phyloP scores from a whole-genome alignment of 2,113 vertebrate genomes.

The Heterocephalus glaber region DNA sequence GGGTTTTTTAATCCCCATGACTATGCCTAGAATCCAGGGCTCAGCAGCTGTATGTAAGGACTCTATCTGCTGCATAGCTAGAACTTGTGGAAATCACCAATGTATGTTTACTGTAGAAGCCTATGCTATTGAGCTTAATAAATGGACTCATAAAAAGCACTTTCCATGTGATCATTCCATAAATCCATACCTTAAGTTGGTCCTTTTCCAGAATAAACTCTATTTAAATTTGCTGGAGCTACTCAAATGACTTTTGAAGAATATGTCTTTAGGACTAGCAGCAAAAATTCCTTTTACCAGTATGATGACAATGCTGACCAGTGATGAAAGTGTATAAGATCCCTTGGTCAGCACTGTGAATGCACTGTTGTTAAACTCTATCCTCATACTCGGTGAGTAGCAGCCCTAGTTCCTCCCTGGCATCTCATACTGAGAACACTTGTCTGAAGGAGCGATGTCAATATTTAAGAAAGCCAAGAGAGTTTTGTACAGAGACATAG shows the following conservation, averaged over 20 bases:
- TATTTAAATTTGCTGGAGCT: conserved; percentile 97
- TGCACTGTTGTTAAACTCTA: conserved; percentile 99
- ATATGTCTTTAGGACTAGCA: conserved; percentile 98
- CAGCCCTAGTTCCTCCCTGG: conserved; percentile 80
- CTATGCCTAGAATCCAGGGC: conserved; percentile 94
- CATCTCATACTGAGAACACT: conserved; percentile 78
- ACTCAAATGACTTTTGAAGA: conserved; percentile 99
- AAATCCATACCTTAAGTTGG: conserved; percentile 97
- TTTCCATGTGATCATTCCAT: conserved; percentile 97
- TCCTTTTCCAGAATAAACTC: conserved; percentile 94
- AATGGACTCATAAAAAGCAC: conserved; percentile 93
- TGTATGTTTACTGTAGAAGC: conserved; percentile 97
- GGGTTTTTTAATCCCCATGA: conserved; percentile 97
- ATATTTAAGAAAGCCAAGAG: conserved; percentile 85
- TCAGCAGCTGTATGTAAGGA: conserved; percentile 94
- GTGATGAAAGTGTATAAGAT: conserved; percentile 97
- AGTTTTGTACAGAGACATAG: conserved; percentile 85
- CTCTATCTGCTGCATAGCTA: conserved; percentile 97
- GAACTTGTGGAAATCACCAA: conserved; percentile 96
- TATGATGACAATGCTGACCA: conserved; percentile 93
- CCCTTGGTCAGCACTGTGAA: conserved; percentile 99
- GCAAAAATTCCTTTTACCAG: conserved; percentile 98
- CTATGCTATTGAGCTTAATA: conserved; percentile 95
- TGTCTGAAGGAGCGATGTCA: conserved; percentile 83
- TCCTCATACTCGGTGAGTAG: conserved; percentile 93